Evolutionary conservation across 2,797 vertebrate genomes (phyloP), one percentile per base, ranked within the genome.

Genomic region (Thaleichthys pacificus): DNA sequence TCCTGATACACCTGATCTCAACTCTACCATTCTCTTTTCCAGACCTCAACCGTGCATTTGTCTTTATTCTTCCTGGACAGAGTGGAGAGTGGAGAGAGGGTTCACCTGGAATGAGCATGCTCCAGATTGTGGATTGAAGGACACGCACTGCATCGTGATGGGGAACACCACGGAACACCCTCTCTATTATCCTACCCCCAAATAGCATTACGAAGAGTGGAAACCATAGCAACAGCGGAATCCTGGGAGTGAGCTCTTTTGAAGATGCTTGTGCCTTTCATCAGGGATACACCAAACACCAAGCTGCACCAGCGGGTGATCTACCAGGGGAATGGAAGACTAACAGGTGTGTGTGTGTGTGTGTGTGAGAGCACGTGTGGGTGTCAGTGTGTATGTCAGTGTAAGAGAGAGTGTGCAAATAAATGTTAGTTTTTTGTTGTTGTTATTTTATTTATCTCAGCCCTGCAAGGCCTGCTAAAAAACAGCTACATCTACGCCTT

Each of bases 161-260:
- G 66, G 42, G 3, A 32, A 42, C 17, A 49, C 51, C 57, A 21
- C 32, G 32, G 24, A 54, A 14, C 66, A 47, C 32, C 28, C 1
- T 30, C 24, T 28, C 51, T 14, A 14, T 51, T 19, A 56, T 24
- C 64, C 19, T 9, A 7, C 19, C 51, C 64, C 77, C 73, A 42
- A 67, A 5, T 68, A 83, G 61, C 76, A 73, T 67, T 57, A 66
- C 64, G 71, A 72, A 64, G 79, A 66, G 60, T 66, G 62, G 81
- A 82, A 77, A 84, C 85, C 82, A 88, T 82, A 81, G 80, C 83
- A 90, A 86, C 88, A 78, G 72, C 75, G 63, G 62, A 75, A 80
- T 83, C 76, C 68, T 71, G 56, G 61, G 72, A 65, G 73, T 76
- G 79, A 76, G 73, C 60, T 63, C 74, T 72, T 78, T 76, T 73